Percentiles rank a stretch among this genome's conserved stretches.
Evolutionary conservation across 1,140 invertebrate species (phyloP).

Genomic region (Atta colombica): DNA sequence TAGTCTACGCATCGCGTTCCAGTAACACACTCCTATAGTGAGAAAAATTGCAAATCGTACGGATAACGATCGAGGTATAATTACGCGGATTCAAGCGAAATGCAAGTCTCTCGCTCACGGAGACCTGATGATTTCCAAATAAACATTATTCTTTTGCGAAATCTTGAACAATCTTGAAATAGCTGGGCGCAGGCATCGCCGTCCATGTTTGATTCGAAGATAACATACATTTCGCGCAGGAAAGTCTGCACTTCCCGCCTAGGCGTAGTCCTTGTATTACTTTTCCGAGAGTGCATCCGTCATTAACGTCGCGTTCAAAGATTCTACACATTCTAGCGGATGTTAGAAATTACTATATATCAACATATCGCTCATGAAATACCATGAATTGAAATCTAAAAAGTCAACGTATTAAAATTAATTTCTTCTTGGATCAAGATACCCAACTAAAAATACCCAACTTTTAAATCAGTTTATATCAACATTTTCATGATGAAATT

Average conservation of each 20-base stretch:
- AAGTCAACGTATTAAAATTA: background rate
- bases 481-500: background rate
- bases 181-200: conserved; percentile 10
- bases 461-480: conserved; percentile 2
- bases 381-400: background rate
- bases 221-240: conserved; percentile 55
- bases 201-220: conserved; percentile 41
- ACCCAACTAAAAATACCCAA: background rate
- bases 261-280: conserved; percentile 50
- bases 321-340: background rate
- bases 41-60: background rate
- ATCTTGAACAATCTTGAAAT: conserved; percentile 10
- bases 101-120: background rate
- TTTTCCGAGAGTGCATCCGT: conserved; percentile 29
- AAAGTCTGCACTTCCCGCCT: conserved; percentile 49
- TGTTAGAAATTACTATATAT: background rate
- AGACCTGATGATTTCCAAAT: conserved; percentile 27
- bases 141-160: conserved; percentile 34
- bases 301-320: background rate
- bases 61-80: background rate
- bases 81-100: conserved; percentile 17
- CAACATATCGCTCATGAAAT: background rate
- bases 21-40: background rate
- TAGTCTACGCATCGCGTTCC: background rate
- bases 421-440: background rate